phyloP scores from a whole-genome alignment of 2,113 vertebrate genomes.

The Barbus barbus region DNA sequence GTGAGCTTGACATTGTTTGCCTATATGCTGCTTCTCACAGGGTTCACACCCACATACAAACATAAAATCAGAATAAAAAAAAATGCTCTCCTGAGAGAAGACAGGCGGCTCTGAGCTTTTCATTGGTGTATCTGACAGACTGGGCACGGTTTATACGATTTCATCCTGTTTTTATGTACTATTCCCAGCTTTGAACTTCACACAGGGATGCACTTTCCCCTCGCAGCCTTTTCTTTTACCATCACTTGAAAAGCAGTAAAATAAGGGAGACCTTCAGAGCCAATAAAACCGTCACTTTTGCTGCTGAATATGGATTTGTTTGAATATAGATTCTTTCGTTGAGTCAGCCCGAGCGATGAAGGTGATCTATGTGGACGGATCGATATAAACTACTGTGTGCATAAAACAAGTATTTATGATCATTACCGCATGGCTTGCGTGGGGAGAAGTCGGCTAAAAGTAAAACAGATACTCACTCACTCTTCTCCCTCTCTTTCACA shows the following conservation, averaged over 20 bases:
- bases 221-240: background rate
- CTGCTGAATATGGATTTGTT: constrained; percentile 19
- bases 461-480: constrained; percentile 8
- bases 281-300: constrained; percentile 12
- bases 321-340: constrained; percentile 23
- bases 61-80: constrained; percentile 15
- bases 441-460: constrained; percentile 23
- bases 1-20: constrained; percentile 14
- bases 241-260: constrained; percentile 5
- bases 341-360: background rate
- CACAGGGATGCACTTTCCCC: background rate
- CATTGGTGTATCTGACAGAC: background rate
- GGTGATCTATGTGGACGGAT: constrained; percentile 1
- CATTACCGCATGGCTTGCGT: constrained; percentile 36
- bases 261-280: constrained; percentile 3
- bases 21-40: constrained; percentile 1
- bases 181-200: constrained; percentile 17
- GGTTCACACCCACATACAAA: constrained; percentile 19
- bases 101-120: background rate
- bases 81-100: background rate
- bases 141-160: background rate
- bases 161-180: background rate
- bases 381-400: constrained; percentile 37
- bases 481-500: constrained; percentile 1
- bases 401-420: constrained; percentile 40